Evolutionary conservation across 2,888 invertebrate genomes (phyloP).

Genomic region (Catocala fraxini): DNA sequence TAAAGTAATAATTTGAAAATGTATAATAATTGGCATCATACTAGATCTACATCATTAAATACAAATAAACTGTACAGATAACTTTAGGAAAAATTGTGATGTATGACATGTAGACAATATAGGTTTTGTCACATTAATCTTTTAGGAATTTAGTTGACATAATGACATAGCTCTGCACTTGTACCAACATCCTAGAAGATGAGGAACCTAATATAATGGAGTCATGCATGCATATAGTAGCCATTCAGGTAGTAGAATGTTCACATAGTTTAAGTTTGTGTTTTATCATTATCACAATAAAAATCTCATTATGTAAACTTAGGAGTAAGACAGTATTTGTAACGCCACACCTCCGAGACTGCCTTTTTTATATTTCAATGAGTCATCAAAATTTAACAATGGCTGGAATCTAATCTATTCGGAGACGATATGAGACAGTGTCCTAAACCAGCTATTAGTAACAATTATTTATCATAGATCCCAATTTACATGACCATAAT

Average conservation of each 20-base stretch:
- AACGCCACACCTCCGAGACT: constrained; percentile 87
- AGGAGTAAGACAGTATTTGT: constrained; percentile 86
- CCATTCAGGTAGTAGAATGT: constrained; percentile 77
- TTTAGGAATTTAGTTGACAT: constrained; percentile 79
- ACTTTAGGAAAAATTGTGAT: constrained; percentile 88
- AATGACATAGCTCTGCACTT: constrained; percentile 81
- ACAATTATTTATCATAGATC: constrained; percentile 83
- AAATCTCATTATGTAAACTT: constrained; percentile 86
- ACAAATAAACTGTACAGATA: constrained; percentile 84
- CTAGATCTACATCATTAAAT: constrained; percentile 69
- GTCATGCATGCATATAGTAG: constrained; percentile 83
- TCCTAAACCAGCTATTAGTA: constrained; percentile 78
- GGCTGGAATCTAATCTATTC: constrained; percentile 69
- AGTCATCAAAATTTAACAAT: constrained; percentile 80
- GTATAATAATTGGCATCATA: constrained; percentile 73
- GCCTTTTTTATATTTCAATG: constrained; percentile 85
- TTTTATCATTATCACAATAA: constrained; percentile 85
- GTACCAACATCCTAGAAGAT: constrained; percentile 75
- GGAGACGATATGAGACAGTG: constrained; percentile 71
- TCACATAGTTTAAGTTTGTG: constrained; percentile 86
- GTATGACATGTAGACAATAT: constrained; percentile 88
- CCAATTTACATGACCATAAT: constrained; percentile 86
- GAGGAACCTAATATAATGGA: constrained; percentile 73
- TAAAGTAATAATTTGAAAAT: constrained; percentile 60
- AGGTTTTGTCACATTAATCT: constrained; percentile 85